Evolutionary conservation across 1,140 invertebrate species (phyloP), one percentile per base, ranked within the genome.

Genomic region (Papilio xuthus): DNA sequence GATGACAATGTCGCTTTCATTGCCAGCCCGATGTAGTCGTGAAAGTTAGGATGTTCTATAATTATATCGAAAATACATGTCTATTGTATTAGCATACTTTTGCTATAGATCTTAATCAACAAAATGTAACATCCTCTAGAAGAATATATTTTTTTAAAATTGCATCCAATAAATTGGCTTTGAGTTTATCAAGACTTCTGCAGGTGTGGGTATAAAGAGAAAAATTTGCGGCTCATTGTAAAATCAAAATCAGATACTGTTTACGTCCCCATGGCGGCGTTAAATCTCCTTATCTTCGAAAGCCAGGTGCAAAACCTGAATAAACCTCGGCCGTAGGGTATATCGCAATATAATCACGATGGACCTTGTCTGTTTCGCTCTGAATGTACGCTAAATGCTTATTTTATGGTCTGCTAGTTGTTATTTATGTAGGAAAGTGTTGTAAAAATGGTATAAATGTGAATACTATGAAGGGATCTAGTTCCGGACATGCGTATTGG

Each of bases 401-500:
- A 42, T 71, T 78, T 71, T 71, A 50, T 32, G 53, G 75, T 37
- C 42, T 69, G 63, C 70, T 79, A 83, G 67, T 81, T 81, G 77
- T 79, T 83, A 67, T 80, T 79, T 77, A 80, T 79, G 78, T 79
- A 82, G 79, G 82, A 80, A 80, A 79, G 80, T 79, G 75, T 84
- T 87, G 79, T 80, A 84, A 87, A 86, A 88, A 84, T 81, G 85
- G 81, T 82, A 84, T 87, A 78, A 83, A 86, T 86, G 82, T 89
- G 84, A 81, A 88, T 86, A 86, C 83, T 79, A 84, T 84, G 83
- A 87, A 87, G 87, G 88, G 85, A 86, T 87, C 86, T 85, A 82
- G 85, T 86, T 90, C 87, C 87, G 91, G 88, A 86, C 91, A 93
- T 92, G 92, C 91, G 92, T 91, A 90, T 86, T 88, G 84, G 86